phyloP scores from a whole-genome alignment of 2,797 vertebrate species.

The Xiphorhynchus erythropygius region DNA sequence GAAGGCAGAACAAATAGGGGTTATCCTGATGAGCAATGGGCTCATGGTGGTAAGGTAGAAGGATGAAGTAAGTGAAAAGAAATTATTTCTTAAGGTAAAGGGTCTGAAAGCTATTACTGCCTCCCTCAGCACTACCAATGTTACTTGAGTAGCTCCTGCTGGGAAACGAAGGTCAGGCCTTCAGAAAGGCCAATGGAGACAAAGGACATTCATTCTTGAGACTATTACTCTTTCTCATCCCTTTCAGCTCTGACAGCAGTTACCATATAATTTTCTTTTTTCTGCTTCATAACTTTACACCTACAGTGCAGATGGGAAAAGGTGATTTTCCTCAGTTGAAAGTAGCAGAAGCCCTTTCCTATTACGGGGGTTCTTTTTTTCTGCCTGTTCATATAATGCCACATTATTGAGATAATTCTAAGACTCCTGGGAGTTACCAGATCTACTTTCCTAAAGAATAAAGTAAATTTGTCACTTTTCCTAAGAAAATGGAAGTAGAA shows the following conservation, averaged over 20 bases:
- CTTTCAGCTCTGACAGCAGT: not conserved
- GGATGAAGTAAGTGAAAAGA: not conserved
- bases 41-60: not conserved
- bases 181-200: not conserved
- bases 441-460: not conserved
- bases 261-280: not conserved
- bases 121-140: not conserved
- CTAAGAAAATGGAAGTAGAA: not conserved
- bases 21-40: rapidly evolving
- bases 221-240: not conserved
- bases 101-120: not conserved
- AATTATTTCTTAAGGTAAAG: not conserved
- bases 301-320: not conserved
- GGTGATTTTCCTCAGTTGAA: not conserved
- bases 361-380: not conserved
- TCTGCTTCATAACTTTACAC: not conserved
- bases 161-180: not conserved
- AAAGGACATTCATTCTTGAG: not conserved
- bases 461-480: not conserved
- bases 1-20: not conserved
- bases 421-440: not conserved
- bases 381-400: not conserved
- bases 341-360: not conserved
- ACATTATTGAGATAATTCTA: not conserved
- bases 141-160: not conserved